Evolutionary conservation across 2,113 vertebrate genomes (phyloP).

Genomic region (Gavia stellata): DNA sequence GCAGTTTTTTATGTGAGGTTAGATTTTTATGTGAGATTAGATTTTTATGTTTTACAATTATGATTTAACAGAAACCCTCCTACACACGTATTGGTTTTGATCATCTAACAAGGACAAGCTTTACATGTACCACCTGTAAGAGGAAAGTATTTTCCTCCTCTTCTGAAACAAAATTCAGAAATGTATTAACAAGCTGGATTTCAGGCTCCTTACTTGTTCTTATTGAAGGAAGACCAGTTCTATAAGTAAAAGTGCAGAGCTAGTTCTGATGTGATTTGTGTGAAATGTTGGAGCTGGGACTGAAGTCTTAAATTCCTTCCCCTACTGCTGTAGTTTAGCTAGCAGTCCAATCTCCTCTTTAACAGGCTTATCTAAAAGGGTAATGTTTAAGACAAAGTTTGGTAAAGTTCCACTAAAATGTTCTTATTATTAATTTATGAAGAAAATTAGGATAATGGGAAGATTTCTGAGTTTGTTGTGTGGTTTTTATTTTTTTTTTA

Average conservation of each 20-base stretch:
- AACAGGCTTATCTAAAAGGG: not conserved
- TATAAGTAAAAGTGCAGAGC: not conserved
- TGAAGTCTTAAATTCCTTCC: not conserved
- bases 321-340: not conserved
- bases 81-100: not conserved
- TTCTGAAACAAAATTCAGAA: not conserved
- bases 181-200: not conserved
- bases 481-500: not conserved
- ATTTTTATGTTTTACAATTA: not conserved
- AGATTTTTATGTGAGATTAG: not conserved
- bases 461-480: not conserved
- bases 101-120: not conserved
- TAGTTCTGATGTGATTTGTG: not conserved
- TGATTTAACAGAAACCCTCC: not conserved
- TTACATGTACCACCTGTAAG: not conserved
- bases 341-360: not conserved
- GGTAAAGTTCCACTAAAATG: not conserved
- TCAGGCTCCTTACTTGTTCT: not conserved
- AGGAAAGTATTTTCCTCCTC: not conserved
- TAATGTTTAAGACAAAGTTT: not conserved
- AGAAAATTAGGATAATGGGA: accelerated
- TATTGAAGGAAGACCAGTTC: not conserved
- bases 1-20: not conserved
- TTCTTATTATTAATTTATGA: not conserved
- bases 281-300: not conserved